phyloP scores from a whole-genome alignment of 2,113 vertebrate species.

The Hiodon alosoides region DNA sequence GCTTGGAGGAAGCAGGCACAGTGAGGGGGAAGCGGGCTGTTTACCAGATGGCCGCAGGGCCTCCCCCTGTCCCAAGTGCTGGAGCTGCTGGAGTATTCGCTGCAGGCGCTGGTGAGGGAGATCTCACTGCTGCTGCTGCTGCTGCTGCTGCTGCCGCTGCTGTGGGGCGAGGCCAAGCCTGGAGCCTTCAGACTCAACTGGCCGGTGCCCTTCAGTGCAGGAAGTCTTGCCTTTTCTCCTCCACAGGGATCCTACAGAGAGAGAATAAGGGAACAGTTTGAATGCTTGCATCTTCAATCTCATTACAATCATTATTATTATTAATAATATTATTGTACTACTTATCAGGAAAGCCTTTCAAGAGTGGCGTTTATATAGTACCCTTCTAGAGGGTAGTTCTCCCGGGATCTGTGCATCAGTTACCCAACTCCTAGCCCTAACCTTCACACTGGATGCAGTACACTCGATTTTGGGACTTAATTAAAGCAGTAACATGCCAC shows the following conservation, averaged over 20 bases:
- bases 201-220: slow-evolving; percentile 45
- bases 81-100: slow-evolving; percentile 85
- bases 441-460: no score
- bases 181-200: slow-evolving; percentile 62
- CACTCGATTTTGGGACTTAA: no score
- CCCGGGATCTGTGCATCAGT: no score
- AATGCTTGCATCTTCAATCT: no score
- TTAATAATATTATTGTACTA: no score
- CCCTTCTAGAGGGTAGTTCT: no score
- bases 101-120: slow-evolving; percentile 85
- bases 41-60: slow-evolving; percentile 64
- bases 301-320: not conserved
- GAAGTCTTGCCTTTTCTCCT: not conserved
- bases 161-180: slow-evolving; percentile 58
- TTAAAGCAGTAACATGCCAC: no score
- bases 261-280: no score
- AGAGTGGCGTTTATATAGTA: no score
- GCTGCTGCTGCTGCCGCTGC: slow-evolving; percentile 45
- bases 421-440: no score
- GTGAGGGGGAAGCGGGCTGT: not conserved
- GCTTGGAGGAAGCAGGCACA: no score
- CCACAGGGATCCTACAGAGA: not conserved
- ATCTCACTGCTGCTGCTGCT: slow-evolving; percentile 85
- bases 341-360: no score
- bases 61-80: slow-evolving; percentile 80